These are phyloP conservation scores for Clepsis dumicolana DNA, from an alignment of 2,888 invertebrate species.

Conservation along the genomic window DNA sequence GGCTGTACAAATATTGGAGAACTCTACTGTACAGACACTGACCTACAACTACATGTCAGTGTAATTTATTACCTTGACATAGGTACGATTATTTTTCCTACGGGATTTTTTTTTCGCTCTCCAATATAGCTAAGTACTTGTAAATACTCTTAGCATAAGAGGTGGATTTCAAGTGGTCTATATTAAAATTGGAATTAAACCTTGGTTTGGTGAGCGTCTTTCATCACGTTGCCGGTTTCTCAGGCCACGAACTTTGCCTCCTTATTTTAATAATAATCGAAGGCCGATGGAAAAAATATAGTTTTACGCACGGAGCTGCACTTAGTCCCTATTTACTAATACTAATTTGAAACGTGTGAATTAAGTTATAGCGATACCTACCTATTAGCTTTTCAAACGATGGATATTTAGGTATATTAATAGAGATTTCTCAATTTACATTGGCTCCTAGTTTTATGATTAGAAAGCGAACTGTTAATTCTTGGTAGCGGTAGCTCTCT, in stretches of 20 bases:
- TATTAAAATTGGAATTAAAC: neutral
- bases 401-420: too few relatives aligned
- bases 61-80: too few relatives aligned
- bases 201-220: neutral
- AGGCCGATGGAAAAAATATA: constrained; percentile 1
- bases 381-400: too few relatives aligned
- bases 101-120: too few relatives aligned
- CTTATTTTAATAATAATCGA: constrained; percentile 27
- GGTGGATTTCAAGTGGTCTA: neutral
- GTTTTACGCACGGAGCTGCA: neutral
- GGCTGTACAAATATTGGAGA: too few relatives aligned
- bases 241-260: constrained; percentile 23
- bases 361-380: neutral
- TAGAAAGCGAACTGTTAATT: too few relatives aligned
- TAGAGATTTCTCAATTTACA: neutral
- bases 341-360: neutral
- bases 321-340: constrained; percentile 1
- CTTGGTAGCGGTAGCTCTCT: too few relatives aligned
- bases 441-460: neutral
- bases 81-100: too few relatives aligned
- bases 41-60: too few relatives aligned
- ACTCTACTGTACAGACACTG: too few relatives aligned
- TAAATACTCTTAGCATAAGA: neutral
- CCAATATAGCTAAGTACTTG: too few relatives aligned
- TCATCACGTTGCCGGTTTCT: constrained; percentile 20